Evolutionary conservation across 2,113 vertebrate genomes (phyloP), one percentile per base, ranked within the genome.

Genomic region (Pangasianodon gigas): DNA sequence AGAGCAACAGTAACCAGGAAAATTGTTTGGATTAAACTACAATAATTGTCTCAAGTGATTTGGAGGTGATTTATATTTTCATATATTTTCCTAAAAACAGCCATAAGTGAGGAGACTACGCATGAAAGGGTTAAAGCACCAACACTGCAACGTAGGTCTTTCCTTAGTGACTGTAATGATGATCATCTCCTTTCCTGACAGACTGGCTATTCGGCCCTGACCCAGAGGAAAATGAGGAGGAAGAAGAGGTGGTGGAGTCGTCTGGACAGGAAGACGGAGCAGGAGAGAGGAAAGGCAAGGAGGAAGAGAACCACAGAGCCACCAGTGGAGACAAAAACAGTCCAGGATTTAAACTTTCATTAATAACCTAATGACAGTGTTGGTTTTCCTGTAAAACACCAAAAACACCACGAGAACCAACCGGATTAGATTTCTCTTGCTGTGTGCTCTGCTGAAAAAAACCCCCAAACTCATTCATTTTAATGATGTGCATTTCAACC

Each of bases 191-290:
- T 84, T 74, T 84, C 37, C 58, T 56, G 29, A 86, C 71, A 91
- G 91, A 83, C 44, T 52, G 56, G 56, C 26, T 69, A 8, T 71
- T 90, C 75, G 88, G 65, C n/a, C 41, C 19, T 5, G 81, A 87
- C 69, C 79, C n/a, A 51, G 80, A 69, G 1, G 16, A 91, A 65
- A 37, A 87, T 67, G 89, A 65, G 6, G 48, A 89, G 44, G 88
- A 90, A 71, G 84, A 69, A 69, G 37, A 74, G 32, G 5, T 8
- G 84, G 2, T 58, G 52, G 79, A 21, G 74, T 32, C 16, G 14
- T 44, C 52, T 41, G 54, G 52, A 82, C 58, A n/a, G 60, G 87
- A 89, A 51, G 32, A 60, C 4, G 11, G 32, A 89, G 62, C 19
- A 41, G 37, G 24, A 80, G 4, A 80, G 37, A 87, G 14, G 62